Conservation (phyloP, 2,113 vertebrate species). For the Chrysochloris asiatica region DNA sequence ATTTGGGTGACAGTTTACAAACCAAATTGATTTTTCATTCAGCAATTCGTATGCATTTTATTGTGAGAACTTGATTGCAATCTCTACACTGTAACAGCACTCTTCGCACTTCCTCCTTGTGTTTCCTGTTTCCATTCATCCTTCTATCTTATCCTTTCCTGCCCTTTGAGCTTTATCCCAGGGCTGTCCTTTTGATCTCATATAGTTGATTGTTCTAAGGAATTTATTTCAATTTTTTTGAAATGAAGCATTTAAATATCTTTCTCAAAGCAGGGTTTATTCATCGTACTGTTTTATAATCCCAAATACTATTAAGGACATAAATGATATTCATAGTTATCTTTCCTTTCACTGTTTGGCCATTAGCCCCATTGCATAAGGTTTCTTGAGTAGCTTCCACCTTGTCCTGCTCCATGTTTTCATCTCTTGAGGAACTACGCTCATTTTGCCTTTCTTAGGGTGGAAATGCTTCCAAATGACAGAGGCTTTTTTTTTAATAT, state of each 20-base stretch:
- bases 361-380: background rate
- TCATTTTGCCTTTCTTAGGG: background rate
- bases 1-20: no score
- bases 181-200: no score
- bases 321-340: background rate
- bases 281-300: background rate
- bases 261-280: background rate
- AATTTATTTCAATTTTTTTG: background rate
- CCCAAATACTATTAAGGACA: background rate
- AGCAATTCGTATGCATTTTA: no score
- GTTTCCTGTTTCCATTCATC: no score
- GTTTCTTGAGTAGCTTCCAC: constrained; percentile 1
- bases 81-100: no score
- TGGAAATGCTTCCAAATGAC: background rate
- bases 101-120: no score
- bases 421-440: background rate
- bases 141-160: no score
- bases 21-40: no score
- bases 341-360: background rate
- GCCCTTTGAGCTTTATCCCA: no score
- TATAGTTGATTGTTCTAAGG: background rate
- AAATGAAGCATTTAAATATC: background rate
- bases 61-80: no score
- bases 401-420: background rate
- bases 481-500: background rate